Conservation (phyloP, 2,797 vertebrate genomes). For the Crenuchus spilurus region DNA sequence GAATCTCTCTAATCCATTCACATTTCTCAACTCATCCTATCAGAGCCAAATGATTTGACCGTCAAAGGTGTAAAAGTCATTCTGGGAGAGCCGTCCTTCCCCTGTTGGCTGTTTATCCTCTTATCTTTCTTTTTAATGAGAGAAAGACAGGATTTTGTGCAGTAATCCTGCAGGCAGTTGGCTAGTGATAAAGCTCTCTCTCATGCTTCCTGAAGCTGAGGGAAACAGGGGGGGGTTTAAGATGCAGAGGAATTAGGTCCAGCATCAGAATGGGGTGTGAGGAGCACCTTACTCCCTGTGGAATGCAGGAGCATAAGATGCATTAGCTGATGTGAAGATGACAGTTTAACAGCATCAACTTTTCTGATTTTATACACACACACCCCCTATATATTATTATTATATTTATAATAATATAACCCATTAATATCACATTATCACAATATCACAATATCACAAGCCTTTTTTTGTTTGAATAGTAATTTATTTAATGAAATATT, state of each 20-base stretch:
- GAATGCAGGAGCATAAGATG: neutral
- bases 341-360: neutral
- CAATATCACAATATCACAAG: no score
- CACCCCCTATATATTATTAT: no score
- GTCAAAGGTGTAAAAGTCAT: slow-evolving; percentile 24
- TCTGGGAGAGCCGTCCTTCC: slow-evolving; percentile 5
- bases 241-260: neutral
- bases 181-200: slow-evolving; percentile 43
- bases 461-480: no score
- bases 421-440: no score
- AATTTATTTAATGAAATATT: no score
- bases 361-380: no score
- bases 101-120: slow-evolving; percentile 40
- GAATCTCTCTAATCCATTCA: slow-evolving; percentile 43
- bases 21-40: slow-evolving; percentile 18
- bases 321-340: neutral
- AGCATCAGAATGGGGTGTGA: neutral
- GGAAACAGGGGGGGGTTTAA: neutral
- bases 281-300: neutral
- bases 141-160: slow-evolving; percentile 48
- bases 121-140: slow-evolving; percentile 58
- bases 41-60: slow-evolving; percentile 33
- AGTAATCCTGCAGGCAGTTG: slow-evolving; percentile 50
- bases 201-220: slow-evolving; percentile 1
- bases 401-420: no score